Evolutionary conservation across 1,140 invertebrate species (phyloP).

Genomic region (Diploscapter pachys): DNA sequence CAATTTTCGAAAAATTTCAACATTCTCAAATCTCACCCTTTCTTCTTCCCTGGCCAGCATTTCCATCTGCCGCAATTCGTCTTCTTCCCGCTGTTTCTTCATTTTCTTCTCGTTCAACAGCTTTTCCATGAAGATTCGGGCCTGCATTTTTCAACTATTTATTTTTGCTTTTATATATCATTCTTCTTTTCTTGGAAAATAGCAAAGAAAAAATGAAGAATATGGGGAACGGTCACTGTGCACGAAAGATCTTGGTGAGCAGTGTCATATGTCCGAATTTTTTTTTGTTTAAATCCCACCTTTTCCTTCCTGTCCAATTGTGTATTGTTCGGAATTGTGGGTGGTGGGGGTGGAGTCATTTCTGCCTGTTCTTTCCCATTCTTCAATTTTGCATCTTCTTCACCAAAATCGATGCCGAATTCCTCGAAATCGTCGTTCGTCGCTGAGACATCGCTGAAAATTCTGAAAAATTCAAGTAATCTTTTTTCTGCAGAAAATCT

Average conservation of each 20-base stretch:
- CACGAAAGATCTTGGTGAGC: background rate
- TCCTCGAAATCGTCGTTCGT: background rate
- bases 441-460: background rate
- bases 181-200: no score
- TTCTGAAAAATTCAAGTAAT: background rate
- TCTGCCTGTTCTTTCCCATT: background rate
- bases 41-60: slow-evolving; percentile 6
- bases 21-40: background rate
- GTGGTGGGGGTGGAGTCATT: slow-evolving; percentile 11
- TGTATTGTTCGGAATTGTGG: background rate
- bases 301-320: slow-evolving; percentile 30
- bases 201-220: no score
- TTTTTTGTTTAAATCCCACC: background rate
- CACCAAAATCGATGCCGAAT: slow-evolving; percentile 7
- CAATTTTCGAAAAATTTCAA: background rate
- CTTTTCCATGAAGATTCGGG: slow-evolving; percentile 32
- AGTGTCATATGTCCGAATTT: background rate
- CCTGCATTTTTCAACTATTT: background rate
- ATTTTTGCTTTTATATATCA: no score
- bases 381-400: slow-evolving; percentile 3
- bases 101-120: slow-evolving; percentile 21
- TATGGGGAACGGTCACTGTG: no score
- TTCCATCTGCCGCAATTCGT: slow-evolving; percentile 11
- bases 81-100: slow-evolving; percentile 16
- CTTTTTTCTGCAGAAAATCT: background rate